Base-by-base conservation (phyloP, 2,113 vertebrate species). In the Dipodomys spectabilis region DNA sequence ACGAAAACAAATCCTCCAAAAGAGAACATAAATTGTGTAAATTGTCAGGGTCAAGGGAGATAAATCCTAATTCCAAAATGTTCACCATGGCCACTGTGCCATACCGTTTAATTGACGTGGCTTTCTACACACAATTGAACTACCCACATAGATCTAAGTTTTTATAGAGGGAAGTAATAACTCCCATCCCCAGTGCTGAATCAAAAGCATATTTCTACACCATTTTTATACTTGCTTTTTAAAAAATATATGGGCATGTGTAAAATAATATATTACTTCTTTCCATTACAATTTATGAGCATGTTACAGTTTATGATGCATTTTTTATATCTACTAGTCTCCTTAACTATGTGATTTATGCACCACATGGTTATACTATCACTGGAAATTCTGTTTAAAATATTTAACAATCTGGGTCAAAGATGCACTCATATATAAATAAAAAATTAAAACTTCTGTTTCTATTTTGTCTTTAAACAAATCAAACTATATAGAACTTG, bases 251-350 rank as follows among this genome's bases (percentile, higher is more conserved):
- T 91, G 44, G 57, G 44, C 65, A 45, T 74, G 68, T 65, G 15
- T 93, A 96, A 89, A 95, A 91, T 91, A 94, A 84, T 89, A 80
- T 90, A 91, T 94, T 95, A 91, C 93, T 92, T 49, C 27, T 77
- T 91, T 71, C 64, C 84, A 78, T 91, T 84, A 94, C 3, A 86
- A 89, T 89, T 96, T 94, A 95, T 71, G 84, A 91, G 57, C 30
- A 32, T 30, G 39, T 81, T 84, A 93, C 28, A 89, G 60, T 91
- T 94, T 94, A 92, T n/a, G 78, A 86, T 93, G 73, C 82, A 85
- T 95, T 87, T 95, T 91, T 91, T 86, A 90, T 32, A 95, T 32
- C 92, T 57, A 87, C 79, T 94, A 78, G 7, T 78, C 57, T 92
- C 60, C 73, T 23, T 86, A 77, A 69, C 82, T 75, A 60, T 80